Conservation (phyloP, 2,797 vertebrate genomes). For the Acanthis flammea region DNA sequence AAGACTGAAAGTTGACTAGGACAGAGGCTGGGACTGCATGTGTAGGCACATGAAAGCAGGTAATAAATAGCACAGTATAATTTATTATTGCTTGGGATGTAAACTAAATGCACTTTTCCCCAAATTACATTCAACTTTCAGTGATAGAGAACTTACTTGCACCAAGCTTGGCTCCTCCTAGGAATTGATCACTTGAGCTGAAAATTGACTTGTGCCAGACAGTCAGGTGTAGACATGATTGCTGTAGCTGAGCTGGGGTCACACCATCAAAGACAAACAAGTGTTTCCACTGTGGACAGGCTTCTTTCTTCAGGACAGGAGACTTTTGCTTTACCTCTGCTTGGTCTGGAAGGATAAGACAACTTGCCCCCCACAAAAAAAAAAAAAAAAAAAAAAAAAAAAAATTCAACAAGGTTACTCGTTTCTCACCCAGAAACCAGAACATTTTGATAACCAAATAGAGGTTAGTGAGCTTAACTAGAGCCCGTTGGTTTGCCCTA, state of each 20-base stretch:
- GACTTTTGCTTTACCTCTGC: constrained; percentile 65
- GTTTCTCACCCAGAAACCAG: neutral
- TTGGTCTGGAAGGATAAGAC: constrained; percentile 70
- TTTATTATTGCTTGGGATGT: neutral
- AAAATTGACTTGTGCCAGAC: constrained; percentile 73
- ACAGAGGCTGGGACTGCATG: neutral
- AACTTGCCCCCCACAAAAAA: constrained; percentile 44
- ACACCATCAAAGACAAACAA: constrained; percentile 74
- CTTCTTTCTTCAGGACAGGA: constrained; percentile 68
- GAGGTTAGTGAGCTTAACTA: neutral
- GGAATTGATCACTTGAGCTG: constrained; percentile 50
- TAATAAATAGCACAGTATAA: neutral
- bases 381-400: neutral
- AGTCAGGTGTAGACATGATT: constrained; percentile 67
- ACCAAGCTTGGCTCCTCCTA: constrained; percentile 63
- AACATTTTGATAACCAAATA: neutral
- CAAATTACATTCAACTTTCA: neutral
- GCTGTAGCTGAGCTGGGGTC: constrained; percentile 65
- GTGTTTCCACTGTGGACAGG: constrained; percentile 75
- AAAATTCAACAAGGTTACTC: neutral
- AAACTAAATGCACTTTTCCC: neutral
- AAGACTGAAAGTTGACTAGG: neutral
- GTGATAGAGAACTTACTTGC: constrained; percentile 35
- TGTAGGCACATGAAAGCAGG: neutral
- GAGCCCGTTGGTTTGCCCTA: neutral